A percentile compares a stretch with the other conserved stretches of the same genome.
phyloP scores from a whole-genome alignment of 2,888 invertebrate species.

The Adelphocoris suturalis region DNA sequence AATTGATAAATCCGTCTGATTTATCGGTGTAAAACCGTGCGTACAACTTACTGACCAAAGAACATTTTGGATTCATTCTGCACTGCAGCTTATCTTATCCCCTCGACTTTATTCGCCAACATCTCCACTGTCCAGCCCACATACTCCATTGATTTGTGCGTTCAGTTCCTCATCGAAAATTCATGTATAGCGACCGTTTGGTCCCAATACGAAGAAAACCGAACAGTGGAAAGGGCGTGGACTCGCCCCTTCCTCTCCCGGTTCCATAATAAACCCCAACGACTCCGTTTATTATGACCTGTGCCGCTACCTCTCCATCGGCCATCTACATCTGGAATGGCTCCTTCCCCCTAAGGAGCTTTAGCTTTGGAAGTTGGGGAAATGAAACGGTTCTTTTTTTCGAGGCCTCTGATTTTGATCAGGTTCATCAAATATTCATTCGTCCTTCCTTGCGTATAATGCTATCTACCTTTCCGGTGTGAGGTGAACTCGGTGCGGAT shows the following conservation, averaged over 20 bases:
- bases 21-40: no score
- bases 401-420: conserved; percentile 40
- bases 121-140: not conserved
- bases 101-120: not conserved
- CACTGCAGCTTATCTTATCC: not conserved
- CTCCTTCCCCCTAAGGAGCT: conserved; percentile 28
- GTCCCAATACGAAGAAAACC: conserved; percentile 27
- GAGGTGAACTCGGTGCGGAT: not conserved
- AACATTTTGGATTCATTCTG: no score
- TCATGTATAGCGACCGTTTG: conserved; percentile 6
- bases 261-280: conserved; percentile 45
- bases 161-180: not conserved
- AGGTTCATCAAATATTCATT: conserved; percentile 50
- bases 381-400: conserved; percentile 40
- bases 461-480: not conserved
- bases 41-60: no score
- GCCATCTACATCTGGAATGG: conserved; percentile 42
- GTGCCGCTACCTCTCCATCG: conserved; percentile 45
- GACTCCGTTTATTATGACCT: conserved; percentile 48
- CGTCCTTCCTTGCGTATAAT: not conserved
- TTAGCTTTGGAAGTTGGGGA: conserved; percentile 37
- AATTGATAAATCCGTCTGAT: no score
- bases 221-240: conserved; percentile 20
- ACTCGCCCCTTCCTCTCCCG: not conserved
- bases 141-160: not conserved